A percentile compares a stretch with the other conserved stretches of the same genome.
These are phyloP conservation scores for Hippocampus zosterae DNA, from an alignment of 2,113 vertebrate genomes.

Conservation along the genomic window DNA sequence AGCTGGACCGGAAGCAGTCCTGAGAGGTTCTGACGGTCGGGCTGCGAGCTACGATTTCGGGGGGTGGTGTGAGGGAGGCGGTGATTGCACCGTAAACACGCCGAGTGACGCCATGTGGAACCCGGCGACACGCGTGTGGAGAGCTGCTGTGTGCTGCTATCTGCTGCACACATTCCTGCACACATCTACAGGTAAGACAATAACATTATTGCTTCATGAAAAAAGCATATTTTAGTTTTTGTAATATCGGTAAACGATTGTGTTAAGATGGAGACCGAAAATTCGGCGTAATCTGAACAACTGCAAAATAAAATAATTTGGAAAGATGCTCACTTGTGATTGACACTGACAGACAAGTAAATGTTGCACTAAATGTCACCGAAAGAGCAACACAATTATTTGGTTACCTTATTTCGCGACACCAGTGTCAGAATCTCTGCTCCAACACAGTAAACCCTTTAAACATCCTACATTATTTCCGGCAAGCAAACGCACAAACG, in stretches of 20 bases:
- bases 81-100: neutral
- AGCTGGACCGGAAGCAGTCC: neutral
- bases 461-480: no score
- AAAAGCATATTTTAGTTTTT: neutral
- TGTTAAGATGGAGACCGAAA: no score
- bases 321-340: neutral
- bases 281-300: neutral
- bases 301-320: neutral
- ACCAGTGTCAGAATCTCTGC: neutral
- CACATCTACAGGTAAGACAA: slow-evolving; percentile 46
- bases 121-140: slow-evolving; percentile 33
- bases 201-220: neutral
- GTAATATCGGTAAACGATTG: neutral
- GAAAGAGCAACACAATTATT: no score
- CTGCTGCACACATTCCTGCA: slow-evolving; percentile 46
- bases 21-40: neutral
- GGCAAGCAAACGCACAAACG: no score
- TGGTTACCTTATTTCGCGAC: neutral
- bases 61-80: neutral
- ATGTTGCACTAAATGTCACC: no score
- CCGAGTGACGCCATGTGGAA: slow-evolving; percentile 54
- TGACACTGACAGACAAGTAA: no score
- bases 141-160: slow-evolving; percentile 43
- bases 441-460: no score
- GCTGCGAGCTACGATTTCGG: neutral